A percentile compares a stretch with the other conserved stretches of the same genome.
phyloP scores from a whole-genome alignment of 2,888 invertebrate genomes.

The Gandaritis pyraliata region DNA sequence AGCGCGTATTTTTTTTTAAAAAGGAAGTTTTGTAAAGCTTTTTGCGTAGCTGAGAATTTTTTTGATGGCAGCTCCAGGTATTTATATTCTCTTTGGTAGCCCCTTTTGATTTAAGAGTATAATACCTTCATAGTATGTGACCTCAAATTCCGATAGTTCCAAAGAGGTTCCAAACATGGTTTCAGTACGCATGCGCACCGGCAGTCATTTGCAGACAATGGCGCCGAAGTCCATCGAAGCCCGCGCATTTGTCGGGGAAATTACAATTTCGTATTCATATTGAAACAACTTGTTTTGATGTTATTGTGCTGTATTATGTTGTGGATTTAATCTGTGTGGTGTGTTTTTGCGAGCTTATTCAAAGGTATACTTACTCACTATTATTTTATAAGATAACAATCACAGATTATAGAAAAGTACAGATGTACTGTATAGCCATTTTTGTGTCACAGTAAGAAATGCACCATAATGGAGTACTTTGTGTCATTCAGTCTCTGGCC shows the following conservation, averaged over 20 bases:
- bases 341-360: constrained; percentile 12
- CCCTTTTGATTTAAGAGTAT: neutral
- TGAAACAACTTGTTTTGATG: constrained; percentile 38
- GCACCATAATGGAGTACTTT: too few relatives aligned
- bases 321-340: constrained; percentile 6
- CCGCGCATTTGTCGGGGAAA: constrained; percentile 59
- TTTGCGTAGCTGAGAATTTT: neutral
- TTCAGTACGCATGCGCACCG: constrained; percentile 70
- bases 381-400: too few relatives aligned
- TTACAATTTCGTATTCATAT: constrained; percentile 32
- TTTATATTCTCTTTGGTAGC: too few relatives aligned
- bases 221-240: constrained; percentile 48
- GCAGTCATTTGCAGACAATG: constrained; percentile 65
- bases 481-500: too few relatives aligned
- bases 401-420: too few relatives aligned
- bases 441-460: too few relatives aligned
- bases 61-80: too few relatives aligned
- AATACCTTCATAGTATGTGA: constrained; percentile 3
- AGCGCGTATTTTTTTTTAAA: neutral
- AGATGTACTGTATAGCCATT: too few relatives aligned
- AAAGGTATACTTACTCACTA: neutral
- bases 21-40: too few relatives aligned
- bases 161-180: constrained; percentile 36
- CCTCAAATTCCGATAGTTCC: constrained; percentile 26
- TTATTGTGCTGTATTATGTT: constrained; percentile 27